A percentile compares a stretch with the other conserved stretches of the same genome.
Evolutionary conservation across 2,797 vertebrate genomes (phyloP).

Genomic region (Typhlichthys subterraneus): DNA sequence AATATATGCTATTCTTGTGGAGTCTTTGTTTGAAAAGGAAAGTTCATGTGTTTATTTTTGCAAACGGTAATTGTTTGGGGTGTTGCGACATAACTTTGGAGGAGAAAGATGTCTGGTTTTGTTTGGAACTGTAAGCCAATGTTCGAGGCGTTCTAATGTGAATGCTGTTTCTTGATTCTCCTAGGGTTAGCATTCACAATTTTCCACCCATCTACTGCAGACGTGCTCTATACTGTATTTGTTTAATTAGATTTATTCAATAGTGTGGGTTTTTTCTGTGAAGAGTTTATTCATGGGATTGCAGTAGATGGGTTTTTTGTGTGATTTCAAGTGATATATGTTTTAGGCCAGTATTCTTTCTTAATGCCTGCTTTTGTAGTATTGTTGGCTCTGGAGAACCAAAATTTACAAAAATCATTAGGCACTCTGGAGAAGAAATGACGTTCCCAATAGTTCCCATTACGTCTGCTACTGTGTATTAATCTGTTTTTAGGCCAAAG

Average conservation of each 20-base stretch:
- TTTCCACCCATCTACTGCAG: constrained; percentile 22
- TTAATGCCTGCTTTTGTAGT: constrained; percentile 28
- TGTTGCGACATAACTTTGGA: constrained; percentile 6
- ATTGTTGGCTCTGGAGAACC: constrained; percentile 26
- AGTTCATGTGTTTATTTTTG: constrained; percentile 33
- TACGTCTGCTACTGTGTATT: constrained; percentile 22
- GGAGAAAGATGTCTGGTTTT: constrained; percentile 12
- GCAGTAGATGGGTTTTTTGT: constrained; percentile 33
- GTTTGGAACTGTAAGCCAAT: background rate
- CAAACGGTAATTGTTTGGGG: constrained; percentile 5
- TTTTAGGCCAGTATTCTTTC: constrained; percentile 25
- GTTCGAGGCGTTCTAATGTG: background rate
- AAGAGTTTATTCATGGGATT: constrained; percentile 8
- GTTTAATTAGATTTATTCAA: constrained; percentile 46
- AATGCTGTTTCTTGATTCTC: no score
- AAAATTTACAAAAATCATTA: constrained; percentile 24
- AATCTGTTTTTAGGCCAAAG: constrained; percentile 44
- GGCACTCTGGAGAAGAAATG: constrained; percentile 44
- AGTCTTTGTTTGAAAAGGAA: constrained; percentile 59
- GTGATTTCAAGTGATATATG: constrained; percentile 15
- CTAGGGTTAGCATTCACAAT: constrained; percentile 18
- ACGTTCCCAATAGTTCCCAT: constrained; percentile 55
- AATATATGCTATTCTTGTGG: constrained; percentile 75
- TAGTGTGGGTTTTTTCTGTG: constrained; percentile 40
- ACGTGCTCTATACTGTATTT: constrained; percentile 59